Conservation (phyloP, 2,113 vertebrate genomes). For the Bujurquina vittata region DNA sequence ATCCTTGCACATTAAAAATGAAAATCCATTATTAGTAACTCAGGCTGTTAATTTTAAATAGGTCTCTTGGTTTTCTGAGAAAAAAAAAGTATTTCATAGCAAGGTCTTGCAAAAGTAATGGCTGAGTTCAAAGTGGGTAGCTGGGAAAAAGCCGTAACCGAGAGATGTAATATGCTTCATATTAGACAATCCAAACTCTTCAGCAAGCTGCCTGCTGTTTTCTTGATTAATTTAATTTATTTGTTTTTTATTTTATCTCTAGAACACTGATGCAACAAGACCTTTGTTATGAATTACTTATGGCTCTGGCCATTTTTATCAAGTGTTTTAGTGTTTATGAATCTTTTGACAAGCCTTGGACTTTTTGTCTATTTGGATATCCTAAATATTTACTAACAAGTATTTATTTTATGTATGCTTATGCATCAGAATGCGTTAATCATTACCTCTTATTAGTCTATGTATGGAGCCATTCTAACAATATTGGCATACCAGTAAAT, state of each 20-base stretch:
- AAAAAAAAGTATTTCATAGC: constrained; percentile 3
- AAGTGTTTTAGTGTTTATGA: background rate
- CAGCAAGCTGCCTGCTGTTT: background rate
- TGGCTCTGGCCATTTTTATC: background rate
- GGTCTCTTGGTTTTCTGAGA: constrained; percentile 18
- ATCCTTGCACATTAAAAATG: constrained; percentile 2
- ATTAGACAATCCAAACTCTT: background rate
- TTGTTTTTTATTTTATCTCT: background rate
- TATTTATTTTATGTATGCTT: background rate
- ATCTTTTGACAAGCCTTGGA: background rate
- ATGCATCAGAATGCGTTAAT: background rate
- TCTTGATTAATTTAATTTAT: background rate
- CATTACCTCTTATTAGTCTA: background rate
- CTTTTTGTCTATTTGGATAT: background rate
- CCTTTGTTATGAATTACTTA: background rate
- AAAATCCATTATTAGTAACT: constrained; percentile 50
- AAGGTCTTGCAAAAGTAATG: constrained; percentile 28
- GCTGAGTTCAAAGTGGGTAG: constrained; percentile 12
- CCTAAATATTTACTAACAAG: background rate
- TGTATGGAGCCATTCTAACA: background rate
- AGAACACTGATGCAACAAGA: background rate
- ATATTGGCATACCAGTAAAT: too few relatives aligned
- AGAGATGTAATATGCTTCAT: constrained; percentile 15
- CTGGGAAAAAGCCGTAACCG: constrained; percentile 4
- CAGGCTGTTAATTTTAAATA: constrained; percentile 34